A percentile compares a stretch with the other conserved stretches of the same genome.
Evolutionary conservation across 2,888 invertebrate species (phyloP).

Genomic region (Ochropleura plecta): DNA sequence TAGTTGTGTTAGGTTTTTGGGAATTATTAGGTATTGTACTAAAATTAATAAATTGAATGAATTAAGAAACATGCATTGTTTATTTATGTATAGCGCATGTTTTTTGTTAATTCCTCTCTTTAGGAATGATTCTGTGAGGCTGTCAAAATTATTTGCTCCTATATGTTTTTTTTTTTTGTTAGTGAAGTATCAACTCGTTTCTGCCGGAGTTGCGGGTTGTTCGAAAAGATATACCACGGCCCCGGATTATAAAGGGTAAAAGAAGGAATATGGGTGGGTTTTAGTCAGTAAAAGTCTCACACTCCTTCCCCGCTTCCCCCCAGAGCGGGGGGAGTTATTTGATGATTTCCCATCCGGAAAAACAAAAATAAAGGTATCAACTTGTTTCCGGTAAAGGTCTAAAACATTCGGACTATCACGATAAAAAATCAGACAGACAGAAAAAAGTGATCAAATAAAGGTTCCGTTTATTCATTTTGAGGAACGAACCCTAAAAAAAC

Average conservation of each 20-base stretch:
- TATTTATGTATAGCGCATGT: not conserved
- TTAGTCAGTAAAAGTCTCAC: no score
- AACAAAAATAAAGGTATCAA: not conserved
- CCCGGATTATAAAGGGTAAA: no score
- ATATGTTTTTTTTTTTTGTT: conserved; percentile 26
- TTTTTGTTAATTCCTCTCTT: conserved; percentile 13
- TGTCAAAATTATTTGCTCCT: conserved; percentile 53
- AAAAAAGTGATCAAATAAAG: no score
- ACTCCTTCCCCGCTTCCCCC: no score
- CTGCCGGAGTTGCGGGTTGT: no score
- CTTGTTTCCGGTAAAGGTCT: not conserved
- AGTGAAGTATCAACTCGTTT: not conserved
- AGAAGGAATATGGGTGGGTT: no score
- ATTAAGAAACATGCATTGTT: conserved; percentile 15
- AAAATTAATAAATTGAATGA: conserved; percentile 42
- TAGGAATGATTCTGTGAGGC: conserved; percentile 43
- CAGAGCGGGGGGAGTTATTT: no score
- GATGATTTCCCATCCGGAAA: no score
- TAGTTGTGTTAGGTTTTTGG: conserved; percentile 76
- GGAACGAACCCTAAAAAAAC: not conserved
- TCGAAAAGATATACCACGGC: no score
- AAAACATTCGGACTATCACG: not conserved
- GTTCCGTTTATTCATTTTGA: no score
- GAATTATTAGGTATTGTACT: conserved; percentile 68
- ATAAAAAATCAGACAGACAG: no score